Base-by-base conservation (phyloP, 2,888 invertebrate genomes). In the Diarsia brunnea region DNA sequence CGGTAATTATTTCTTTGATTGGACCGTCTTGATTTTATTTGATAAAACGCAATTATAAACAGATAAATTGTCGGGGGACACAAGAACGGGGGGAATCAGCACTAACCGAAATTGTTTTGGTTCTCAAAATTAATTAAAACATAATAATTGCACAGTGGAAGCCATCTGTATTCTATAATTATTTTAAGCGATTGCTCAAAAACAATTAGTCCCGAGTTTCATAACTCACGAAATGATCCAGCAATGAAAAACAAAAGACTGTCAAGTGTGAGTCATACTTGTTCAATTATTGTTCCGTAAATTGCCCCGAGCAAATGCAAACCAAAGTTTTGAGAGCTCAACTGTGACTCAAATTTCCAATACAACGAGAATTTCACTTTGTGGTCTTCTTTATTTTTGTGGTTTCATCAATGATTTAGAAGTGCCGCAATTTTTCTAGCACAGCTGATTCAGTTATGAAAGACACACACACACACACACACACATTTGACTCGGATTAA, bases 141-240 rank as follows among this genome's bases (percentile, higher is more conserved):
- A 38, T 71, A 38, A 55, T 60, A 47, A 80, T 74, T 64, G 49
- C 63, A 58, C 14, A 47, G 63, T 10, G n/a, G 8, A 78, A 71
- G n/a, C 63, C 55, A n/a, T 24, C 21, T 74, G 64, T 53, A 51
- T 27, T 60, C 66, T 16, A 60, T 74, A 67, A 78, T 78, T 73
- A 51, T 63, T 79, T 68, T 67, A 45, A 63, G 61, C n/a, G 61
- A 27, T 47, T 27, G 14, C n/a, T 67, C 11, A 60, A 49, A 67
- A 64, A 51, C 55, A 80, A 80, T 73, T 80, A 80, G 51, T 68
- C 64, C 63, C 3, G 11, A 55, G 63, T 45, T 73, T 51, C 38
- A 73, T 79, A 80, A 67, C 55, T 68, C 45, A 74, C 51, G 24
- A 64, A 81, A 64, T 51, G 31, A 45, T 51, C 2, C 19, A n/a